A percentile compares a stretch with the other conserved stretches of the same genome.
Evolutionary conservation across 1,140 invertebrate genomes (phyloP).

Genomic region (Teleogryllus occipitalis): DNA sequence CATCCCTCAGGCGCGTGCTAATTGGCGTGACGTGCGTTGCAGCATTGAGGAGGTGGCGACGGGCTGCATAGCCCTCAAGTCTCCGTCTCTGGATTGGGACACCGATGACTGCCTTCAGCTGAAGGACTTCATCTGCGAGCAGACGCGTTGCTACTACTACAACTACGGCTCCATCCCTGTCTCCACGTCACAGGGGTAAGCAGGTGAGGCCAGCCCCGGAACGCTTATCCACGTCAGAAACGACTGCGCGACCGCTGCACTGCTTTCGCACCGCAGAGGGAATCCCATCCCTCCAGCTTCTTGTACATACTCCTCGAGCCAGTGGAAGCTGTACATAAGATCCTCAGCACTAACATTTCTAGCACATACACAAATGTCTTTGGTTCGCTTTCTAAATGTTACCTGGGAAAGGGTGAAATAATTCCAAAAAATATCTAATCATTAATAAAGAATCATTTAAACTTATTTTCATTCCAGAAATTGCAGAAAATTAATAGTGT

Average conservation of each 20-base stretch:
- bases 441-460: too few relatives aligned
- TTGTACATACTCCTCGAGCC: background rate
- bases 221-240: background rate
- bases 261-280: too few relatives aligned
- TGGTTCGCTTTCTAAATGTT: too few relatives aligned
- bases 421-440: too few relatives aligned
- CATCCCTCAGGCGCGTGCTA: too few relatives aligned
- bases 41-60: constrained; percentile 38
- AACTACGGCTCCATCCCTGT: constrained; percentile 83
- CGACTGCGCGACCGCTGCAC: too few relatives aligned
- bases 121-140: constrained; percentile 82
- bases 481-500: too few relatives aligned
- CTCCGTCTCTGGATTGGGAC: constrained; percentile 67
- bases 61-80: constrained; percentile 66
- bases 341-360: too few relatives aligned
- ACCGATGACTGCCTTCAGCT: constrained; percentile 70
- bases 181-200: constrained; percentile 81
- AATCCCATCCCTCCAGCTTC: too few relatives aligned
- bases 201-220: constrained; percentile 34
- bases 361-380: too few relatives aligned
- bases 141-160: constrained; percentile 82
- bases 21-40: background rate
- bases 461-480: too few relatives aligned
- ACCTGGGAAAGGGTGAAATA: too few relatives aligned
- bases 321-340: background rate